A percentile compares a stretch with the other conserved stretches of the same genome.
Conservation (phyloP, 2,888 invertebrate species). For the Flexamia atlantica region DNA sequence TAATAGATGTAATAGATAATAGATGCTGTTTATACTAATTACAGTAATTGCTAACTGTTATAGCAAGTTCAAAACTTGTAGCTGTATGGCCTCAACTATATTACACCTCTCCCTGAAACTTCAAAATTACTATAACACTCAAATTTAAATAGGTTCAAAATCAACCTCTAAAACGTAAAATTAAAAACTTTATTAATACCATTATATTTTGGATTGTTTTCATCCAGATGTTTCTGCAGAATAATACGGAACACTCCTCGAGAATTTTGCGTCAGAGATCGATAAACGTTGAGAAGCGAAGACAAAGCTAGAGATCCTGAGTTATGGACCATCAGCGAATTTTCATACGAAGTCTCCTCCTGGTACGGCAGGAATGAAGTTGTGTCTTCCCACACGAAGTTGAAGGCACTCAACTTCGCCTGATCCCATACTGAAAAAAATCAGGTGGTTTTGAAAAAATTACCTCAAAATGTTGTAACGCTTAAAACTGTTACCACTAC, state of each 20-base stretch:
- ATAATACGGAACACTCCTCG: conserved; percentile 90
- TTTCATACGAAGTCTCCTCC: conserved; percentile 92
- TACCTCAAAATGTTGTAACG: too few relatives aligned
- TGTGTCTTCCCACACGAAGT: conserved; percentile 94
- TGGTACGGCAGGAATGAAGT: conserved; percentile 91
- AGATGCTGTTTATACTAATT: too few relatives aligned
- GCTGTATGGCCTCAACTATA: too few relatives aligned
- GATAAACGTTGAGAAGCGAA: conserved; percentile 93
- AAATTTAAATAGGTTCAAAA: too few relatives aligned
- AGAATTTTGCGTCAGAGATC: conserved; percentile 93
- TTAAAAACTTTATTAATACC: neutral
- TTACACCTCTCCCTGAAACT: too few relatives aligned
- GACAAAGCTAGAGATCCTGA: conserved; percentile 88
- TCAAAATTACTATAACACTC: too few relatives aligned
- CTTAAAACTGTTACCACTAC: too few relatives aligned
- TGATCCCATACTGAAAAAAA: conserved; percentile 91
- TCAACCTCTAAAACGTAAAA: too few relatives aligned
- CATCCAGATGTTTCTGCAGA: conserved; percentile 87
- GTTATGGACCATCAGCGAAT: conserved; percentile 88
- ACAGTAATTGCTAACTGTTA: too few relatives aligned
- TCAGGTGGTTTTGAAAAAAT: too few relatives aligned
- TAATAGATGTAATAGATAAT: too few relatives aligned
- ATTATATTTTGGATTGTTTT: conserved; percentile 53
- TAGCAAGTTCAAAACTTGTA: too few relatives aligned
- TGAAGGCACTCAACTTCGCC: conserved; percentile 88